Percentiles rank a stretch among this genome's conserved stretches.
Conservation (phyloP, 2,888 invertebrate species). For the Volucella zonaria region DNA sequence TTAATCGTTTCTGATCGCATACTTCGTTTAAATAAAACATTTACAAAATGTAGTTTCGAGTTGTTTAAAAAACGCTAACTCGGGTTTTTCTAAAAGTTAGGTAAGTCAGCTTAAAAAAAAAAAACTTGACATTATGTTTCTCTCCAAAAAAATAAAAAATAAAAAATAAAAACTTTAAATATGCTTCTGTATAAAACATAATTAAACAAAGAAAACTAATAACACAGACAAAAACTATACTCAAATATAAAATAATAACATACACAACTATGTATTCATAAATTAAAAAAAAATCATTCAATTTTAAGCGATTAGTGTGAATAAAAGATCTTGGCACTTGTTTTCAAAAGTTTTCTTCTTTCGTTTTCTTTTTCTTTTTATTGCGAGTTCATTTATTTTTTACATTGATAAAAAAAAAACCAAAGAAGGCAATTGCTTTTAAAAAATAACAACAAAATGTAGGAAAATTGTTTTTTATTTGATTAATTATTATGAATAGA, state of each 20-base stretch:
- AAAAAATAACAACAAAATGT: conserved; percentile 41
- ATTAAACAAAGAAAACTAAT: conserved; percentile 49
- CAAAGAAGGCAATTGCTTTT: conserved; percentile 26
- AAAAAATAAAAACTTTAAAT: neutral
- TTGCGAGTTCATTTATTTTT: conserved; percentile 3
- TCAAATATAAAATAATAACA: conserved; percentile 19
- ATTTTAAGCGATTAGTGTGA: conserved; percentile 43
- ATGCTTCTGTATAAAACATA: conserved; percentile 11
- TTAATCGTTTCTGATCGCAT: conserved; percentile 23
- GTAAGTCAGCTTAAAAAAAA: neutral
- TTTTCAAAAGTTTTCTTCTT: conserved; percentile 14
- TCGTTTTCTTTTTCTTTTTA: conserved; percentile 36
- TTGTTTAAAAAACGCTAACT: neutral
- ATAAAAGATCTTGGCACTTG: conserved; percentile 64
- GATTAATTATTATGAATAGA: conserved; percentile 31
- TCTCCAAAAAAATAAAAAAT: too few relatives aligned
- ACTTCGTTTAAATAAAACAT: too few relatives aligned
- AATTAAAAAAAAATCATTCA: conserved; percentile 22
- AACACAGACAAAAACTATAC: conserved; percentile 49
- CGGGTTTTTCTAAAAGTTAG: neutral
- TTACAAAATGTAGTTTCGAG: too few relatives aligned
- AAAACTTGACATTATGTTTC: conserved; percentile 18
- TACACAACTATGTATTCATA: too few relatives aligned
- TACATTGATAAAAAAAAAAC: conserved; percentile 12
- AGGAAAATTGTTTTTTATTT: conserved; percentile 41